Base-by-base conservation (phyloP, 2,888 invertebrate genomes). In the Melinopterus prodromus region DNA sequence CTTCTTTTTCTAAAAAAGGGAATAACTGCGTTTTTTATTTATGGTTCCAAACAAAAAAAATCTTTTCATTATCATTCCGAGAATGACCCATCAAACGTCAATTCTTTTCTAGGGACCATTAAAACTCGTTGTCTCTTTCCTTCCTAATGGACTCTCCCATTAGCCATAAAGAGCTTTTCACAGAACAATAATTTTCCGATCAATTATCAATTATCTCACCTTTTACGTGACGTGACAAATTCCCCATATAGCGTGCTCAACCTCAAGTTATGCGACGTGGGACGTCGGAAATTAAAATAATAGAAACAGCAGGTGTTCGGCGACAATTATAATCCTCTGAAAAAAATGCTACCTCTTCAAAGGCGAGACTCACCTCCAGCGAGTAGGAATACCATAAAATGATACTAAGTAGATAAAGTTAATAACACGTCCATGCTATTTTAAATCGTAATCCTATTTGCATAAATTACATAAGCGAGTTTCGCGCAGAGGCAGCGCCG, bases 381-480 rank as follows among this genome's bases (percentile, higher is more conserved):
- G 53, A 53, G 53, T 53, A 53, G 35, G 74, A 53, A 37, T 74
- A 74, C 12, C 69, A 77, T 26, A 77, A 77, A 77, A 69, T 70
- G 77, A 16, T 77, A 77, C 77, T 77, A 77, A 77, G 77, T 35
- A 77, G 77, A 77, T 77, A 77, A 77, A 77, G 69, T 77, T 77
- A 77, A 77, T 77, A 77, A 77, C 70, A 77, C 77, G 77, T 77
- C 77, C 70, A 77, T 77, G 77, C 77, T 70, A 77, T 77, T 77
- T 77, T 77, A 77, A 77, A 77, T 77, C 77, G 69, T 77, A 77
- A 77, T 77, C 77, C 77, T 77, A 77, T 77, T 77, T 77, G 77
- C 77, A 77, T 77, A 77, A 38, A 77, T 77, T 77, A 77, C 69
- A 77, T 77, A 77, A 77, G 77, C 77, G 70, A 16, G 69, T 53